Evolutionary conservation across 2,113 vertebrate species (phyloP).

Genomic region (Hirundichthys speculiger): DNA sequence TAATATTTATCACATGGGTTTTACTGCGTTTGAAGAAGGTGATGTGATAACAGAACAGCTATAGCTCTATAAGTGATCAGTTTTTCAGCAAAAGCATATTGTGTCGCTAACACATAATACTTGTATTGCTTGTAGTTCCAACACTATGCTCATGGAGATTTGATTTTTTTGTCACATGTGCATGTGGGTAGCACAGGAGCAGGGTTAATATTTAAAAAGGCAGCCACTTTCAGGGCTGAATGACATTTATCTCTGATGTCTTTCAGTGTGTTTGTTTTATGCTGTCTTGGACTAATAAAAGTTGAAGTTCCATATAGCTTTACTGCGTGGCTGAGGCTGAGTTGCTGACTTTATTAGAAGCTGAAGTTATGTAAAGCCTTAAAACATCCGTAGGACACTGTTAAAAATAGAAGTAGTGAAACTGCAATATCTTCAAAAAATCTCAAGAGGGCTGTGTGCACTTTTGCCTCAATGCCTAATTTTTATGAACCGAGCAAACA

Average conservation of each 20-base stretch:
- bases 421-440: neutral
- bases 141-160: too few species aligned
- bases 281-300: constrained; percentile 49
- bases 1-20: constrained; percentile 53
- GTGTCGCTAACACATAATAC: too few species aligned
- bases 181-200: neutral
- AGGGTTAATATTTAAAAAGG: neutral
- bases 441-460: neutral
- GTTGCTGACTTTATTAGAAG: constrained; percentile 40
- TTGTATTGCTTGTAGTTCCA: too few species aligned
- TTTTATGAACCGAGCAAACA: neutral
- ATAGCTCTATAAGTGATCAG: constrained; percentile 5
- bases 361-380: constrained; percentile 44
- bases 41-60: constrained; percentile 16
- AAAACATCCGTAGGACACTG: constrained; percentile 29
- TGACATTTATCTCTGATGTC: constrained; percentile 7
- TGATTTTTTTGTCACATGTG: neutral
- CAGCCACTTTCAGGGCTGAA: neutral
- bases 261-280: constrained; percentile 33
- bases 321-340: constrained; percentile 19
- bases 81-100: constrained; percentile 1
- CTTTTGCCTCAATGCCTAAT: neutral
- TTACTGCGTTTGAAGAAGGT: constrained; percentile 20
- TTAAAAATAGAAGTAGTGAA: constrained; percentile 33
- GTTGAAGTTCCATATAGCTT: constrained; percentile 59